Base-by-base conservation (phyloP, 1,140 invertebrate species). In the Halictus rubicundus region DNA sequence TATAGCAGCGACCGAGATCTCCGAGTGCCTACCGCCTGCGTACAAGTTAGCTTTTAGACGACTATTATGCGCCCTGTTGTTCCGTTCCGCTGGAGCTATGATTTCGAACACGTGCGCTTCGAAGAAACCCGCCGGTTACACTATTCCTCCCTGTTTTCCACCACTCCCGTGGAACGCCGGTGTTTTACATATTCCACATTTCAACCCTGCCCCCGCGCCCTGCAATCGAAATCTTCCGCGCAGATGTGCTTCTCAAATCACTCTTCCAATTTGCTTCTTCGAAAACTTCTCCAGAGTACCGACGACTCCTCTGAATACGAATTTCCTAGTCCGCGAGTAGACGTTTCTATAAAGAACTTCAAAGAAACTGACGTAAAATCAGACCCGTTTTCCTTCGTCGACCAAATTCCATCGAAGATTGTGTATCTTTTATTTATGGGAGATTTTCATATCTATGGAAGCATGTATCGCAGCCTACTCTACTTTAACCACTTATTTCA, bases 31-130 rank as follows among this genome's bases (percentile, higher is more conserved):
- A 21, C 23, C 52, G 5, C 59, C 23, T 42, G 5, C 59, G 81
- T 61, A 65, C 83, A 25, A 63, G 72, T 77, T 73, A 25, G 49
- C 39, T 66, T 68, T 72, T 70, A 75, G 61, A 59, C 39, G 49
- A 72, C 71, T 69, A 76, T 82, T 86, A 82, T 59, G 65, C 68
- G 80, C 54, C 52, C 57, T 46, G 68, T 23, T 75, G 46, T 70
- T 81, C 60, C 65, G 25, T 54, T 57, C n/a, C 37, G 32, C n/a
- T 23, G 68, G 1, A 19, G n/a, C 5, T 69, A 64, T 60, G 84
- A 85, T 82, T 76, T 63, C 49, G 25, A 49, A 66, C 78, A 75
- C 76, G 61, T 71, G 77, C 52, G 64, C 27, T 21, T 54, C 78
- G 8, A 64, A 68, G 46, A 71, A 75, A 57, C 42, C 60, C 12